Evolutionary conservation across 2,113 vertebrate genomes (phyloP), one percentile per base, ranked within the genome.

Genomic region (Thymallus thymallus): DNA sequence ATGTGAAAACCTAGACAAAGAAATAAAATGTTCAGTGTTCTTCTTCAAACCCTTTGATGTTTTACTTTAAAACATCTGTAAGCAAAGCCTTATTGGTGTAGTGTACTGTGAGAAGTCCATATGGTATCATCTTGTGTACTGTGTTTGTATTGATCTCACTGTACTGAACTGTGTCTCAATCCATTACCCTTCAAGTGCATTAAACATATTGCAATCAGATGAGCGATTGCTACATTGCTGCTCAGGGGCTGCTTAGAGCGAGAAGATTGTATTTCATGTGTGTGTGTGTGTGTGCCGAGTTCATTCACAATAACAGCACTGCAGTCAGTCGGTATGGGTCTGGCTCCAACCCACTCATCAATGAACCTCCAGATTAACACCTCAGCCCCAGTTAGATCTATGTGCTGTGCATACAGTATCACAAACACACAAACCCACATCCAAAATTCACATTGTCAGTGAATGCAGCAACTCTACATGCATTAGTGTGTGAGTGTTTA

Each of bases 151-250:
- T 71, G 68, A 71, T 74, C 24, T 63, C 51, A 55, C 20, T 13
- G 61, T 63, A 2, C 13, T 63, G 61, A 23, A 9, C 23, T 48
- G 61, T 32, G 22, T 67, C 45, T 68, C 7, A 0, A 69, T 56
- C 68, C 75, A 26, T 81, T 74, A 70, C 22, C 48, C 60, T 45
- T 56, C 51, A 20, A 71, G 69, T 18, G 32, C 56, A 41, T 61
- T 61, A 71, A 77, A 77, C 67, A 64, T 74, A 72, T 75, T 77
- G 72, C 76, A 69, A 64, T 71, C 26, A 78, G 48, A 68, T 29
- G 35, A 9, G 32, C 46, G 30, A 69, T 41, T 68, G 41, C 61
- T 61, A 41, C 3, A 66, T 66, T 62, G 26, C n/a, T 68, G 69
- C 64, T 69, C 68, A 46, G 29, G 56, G 64, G 69, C 24, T 61